phyloP scores from a whole-genome alignment of 1,140 invertebrate species.

The Saxidomus purpurata region DNA sequence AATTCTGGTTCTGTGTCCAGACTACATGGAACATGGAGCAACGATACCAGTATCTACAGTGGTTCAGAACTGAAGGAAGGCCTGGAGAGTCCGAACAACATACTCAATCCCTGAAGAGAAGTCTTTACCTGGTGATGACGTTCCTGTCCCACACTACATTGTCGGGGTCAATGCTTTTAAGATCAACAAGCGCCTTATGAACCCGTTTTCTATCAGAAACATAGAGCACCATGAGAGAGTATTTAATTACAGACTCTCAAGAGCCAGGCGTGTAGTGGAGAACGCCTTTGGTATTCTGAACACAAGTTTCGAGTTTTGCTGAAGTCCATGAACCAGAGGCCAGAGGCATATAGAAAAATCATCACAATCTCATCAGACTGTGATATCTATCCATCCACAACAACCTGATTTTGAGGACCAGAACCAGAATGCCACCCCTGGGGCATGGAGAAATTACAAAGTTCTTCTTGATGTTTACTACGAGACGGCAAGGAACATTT shows the following conservation, averaged over 20 bases:
- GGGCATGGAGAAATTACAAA: constrained; percentile 63
- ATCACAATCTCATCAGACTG: constrained; percentile 49
- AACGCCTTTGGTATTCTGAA: too few species aligned
- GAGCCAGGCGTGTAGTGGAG: too few species aligned
- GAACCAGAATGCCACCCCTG: constrained; percentile 48
- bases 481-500: constrained; percentile 37
- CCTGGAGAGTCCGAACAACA: constrained; percentile 47
- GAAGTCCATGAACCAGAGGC: too few species aligned
- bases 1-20: constrained; percentile 63
- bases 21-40: constrained; percentile 70
- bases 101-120: constrained; percentile 61
- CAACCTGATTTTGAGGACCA: constrained; percentile 50
- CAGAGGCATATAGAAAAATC: constrained; percentile 18
- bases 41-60: constrained; percentile 63
- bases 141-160: constrained; percentile 62
- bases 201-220: constrained; percentile 76
- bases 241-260: constrained; percentile 86
- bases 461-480: constrained; percentile 48
- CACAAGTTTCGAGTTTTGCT: not conserved
- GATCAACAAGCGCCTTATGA: constrained; percentile 70
- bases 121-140: constrained; percentile 61
- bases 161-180: constrained; percentile 67
- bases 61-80: constrained; percentile 26
- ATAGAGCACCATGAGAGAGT: constrained; percentile 72
- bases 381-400: constrained; percentile 58